These are phyloP conservation scores for Gnatocerus cornutus DNA, from an alignment of 2,888 invertebrate genomes.

Conservation along the genomic window DNA sequence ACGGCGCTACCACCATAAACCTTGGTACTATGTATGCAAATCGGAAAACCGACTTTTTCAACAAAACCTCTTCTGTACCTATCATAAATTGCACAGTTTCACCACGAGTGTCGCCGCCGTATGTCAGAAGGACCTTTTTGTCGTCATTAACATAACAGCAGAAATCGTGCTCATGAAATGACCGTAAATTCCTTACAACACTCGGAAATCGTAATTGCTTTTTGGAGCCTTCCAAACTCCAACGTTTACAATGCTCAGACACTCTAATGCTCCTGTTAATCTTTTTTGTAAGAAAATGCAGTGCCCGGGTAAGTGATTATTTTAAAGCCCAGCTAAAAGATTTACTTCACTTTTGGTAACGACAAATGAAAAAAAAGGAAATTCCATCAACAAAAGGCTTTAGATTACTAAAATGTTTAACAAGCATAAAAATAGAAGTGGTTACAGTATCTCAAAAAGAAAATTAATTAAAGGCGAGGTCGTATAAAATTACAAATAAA, in stretches of 20 bases:
- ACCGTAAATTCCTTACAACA: conserved; percentile 38
- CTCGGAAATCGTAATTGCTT: conserved; percentile 29
- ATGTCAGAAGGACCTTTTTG: conserved; percentile 63
- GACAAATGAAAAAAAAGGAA: too few relatives aligned
- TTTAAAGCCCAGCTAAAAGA: too few relatives aligned
- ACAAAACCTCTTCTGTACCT: conserved; percentile 56
- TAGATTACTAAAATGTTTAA: too few relatives aligned
- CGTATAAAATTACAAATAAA: too few relatives aligned
- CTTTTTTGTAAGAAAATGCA: too few relatives aligned
- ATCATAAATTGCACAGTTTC: conserved; percentile 65
- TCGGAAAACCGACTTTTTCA: conserved; percentile 64
- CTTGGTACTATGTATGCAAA: conserved; percentile 67
- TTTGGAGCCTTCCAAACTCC: neutral
- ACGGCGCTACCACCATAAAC: conserved; percentile 59
- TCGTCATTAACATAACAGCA: conserved; percentile 62
- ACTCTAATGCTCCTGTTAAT: neutral
- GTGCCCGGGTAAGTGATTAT: too few relatives aligned
- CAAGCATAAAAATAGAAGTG: too few relatives aligned
- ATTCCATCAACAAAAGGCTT: too few relatives aligned
- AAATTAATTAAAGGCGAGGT: too few relatives aligned
- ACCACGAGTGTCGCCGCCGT: conserved; percentile 63
- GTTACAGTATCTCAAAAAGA: too few relatives aligned
- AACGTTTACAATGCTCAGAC: neutral
- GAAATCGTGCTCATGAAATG: conserved; percentile 35
- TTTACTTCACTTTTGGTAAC: too few relatives aligned